Evolutionary conservation across 2,113 vertebrate genomes (phyloP), one percentile per base, ranked within the genome.

Genomic region (Phalacrocorax aristotelis): DNA sequence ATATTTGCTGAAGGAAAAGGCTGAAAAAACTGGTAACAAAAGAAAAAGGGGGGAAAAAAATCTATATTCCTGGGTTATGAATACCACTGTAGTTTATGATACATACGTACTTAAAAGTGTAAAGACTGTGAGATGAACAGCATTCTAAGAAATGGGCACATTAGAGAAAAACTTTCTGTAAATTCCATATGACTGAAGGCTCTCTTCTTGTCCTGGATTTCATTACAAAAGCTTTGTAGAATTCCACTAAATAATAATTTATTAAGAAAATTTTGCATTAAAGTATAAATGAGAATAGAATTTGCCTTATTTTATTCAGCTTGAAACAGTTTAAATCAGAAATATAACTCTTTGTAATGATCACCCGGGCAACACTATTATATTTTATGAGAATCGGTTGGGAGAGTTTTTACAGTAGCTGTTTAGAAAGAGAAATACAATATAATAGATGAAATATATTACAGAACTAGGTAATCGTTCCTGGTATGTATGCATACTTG

Each of bases 341-440:
- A 93, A 51, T 71, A 61, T 34, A 71, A 48, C n/a, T 90, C 44
- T 82, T 81, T 15, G 9, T 66, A 58, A 71, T 52, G 60, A 64
- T 81, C 32, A 40, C 17, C 14, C 11, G 40, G 71, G 11, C 36
- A 54, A 77, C 48, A 27, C 20, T 80, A 3, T 11, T 65, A 6
- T 51, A 44, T 34, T 87, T 92, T 60, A 71, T 87, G 72, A 75
- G 54, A 94, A 76, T 34, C 4, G 0, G 1, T 60, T 48, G 25
- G n/a, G 19, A 86, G 38, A 55, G 11, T 68, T 86, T 55, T 32
- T 83, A 75, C 17, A 68, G n/a, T n/a, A 74, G 46, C 51, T 58
- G 38, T 90, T 95, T 55, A 71, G 40, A 71, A 88, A 92, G 29
- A 81, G 15, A 91, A 91, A 91, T 60, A 23, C 14, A 70, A 25